Conservation (phyloP, 2,113 vertebrate species). For the Peucedramus taeniatus region DNA sequence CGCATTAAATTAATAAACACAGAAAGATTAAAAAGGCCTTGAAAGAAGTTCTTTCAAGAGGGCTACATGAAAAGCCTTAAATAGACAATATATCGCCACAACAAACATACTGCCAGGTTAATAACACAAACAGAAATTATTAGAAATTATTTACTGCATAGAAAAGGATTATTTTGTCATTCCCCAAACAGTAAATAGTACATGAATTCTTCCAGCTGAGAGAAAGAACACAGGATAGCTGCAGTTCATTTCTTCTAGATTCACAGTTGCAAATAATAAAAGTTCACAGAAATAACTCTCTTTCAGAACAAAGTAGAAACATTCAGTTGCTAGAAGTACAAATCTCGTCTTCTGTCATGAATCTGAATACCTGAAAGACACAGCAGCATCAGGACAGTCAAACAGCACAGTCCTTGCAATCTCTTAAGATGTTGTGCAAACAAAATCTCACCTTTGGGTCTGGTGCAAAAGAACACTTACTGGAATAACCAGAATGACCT, state of each 20-base stretch:
- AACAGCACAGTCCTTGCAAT: background rate
- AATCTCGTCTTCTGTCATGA: slow-evolving; percentile 63
- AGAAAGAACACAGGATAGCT: background rate
- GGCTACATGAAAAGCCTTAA: background rate
- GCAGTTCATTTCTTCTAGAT: background rate
- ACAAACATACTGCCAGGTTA: background rate
- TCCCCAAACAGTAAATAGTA: background rate
- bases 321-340: slow-evolving; percentile 58
- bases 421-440: background rate
- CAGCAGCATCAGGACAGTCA: background rate
- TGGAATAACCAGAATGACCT: background rate
- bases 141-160: background rate
- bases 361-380: slow-evolving; percentile 72
- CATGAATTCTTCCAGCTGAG: background rate
- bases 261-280: slow-evolving; percentile 15
- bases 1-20: background rate
- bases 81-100: background rate
- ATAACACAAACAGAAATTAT: background rate
- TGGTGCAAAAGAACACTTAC: background rate
- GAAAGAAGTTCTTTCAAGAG: background rate
- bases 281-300: background rate
- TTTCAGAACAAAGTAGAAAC: background rate
- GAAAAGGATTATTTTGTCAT: background rate
- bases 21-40: background rate
- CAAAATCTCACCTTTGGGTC: background rate